Evolutionary conservation across 2,797 vertebrate genomes (phyloP), one percentile per base, ranked within the genome.

Genomic region (Helicolenus hilgendorfi): DNA sequence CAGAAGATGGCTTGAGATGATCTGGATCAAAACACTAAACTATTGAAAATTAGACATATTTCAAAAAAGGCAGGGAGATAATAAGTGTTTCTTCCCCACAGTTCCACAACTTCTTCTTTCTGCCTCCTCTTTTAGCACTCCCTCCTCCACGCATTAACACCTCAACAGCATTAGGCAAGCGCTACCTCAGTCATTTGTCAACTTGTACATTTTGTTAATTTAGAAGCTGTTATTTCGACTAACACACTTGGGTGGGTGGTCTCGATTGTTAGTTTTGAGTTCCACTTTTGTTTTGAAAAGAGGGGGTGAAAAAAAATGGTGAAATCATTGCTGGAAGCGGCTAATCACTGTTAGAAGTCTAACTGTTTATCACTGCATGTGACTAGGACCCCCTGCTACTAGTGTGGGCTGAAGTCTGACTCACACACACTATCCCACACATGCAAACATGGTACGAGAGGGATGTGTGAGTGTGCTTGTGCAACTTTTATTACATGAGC

Each of bases 351-450:
- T 70, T 59, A 45, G 14, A 68, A 78, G 77, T 76, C 64, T 70
- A 56, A 78, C 56, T 80, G 72, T 80, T 81, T 77, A 83, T 86
- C 77, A 85, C n/a, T 45, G 15, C 62, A 71, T 79, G 53, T 84
- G 72, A 83, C 38, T 27, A 22, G 20, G 84, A 90, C 38, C 68
- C 71, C 82, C 67, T 55, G 84, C 81, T 85, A 78, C 4, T 3
- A 15, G 22, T 87, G 89, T 92, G 88, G 90, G 86, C 60, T n/a
- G 74, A 79, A 64, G 62, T 20, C 69, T 91, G 85, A 90, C 72
- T 89, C 88, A 89, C 77, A 83, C 49, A 74, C 56, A 77, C 65
- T n/a, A 29, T 31, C 77, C 33, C 77, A 82, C 75, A 73, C 82
- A 81, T 31, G 33, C 22, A 72, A 59, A 79, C 60, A 11, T 64